Evolutionary conservation across 2,797 vertebrate genomes (phyloP).

Genomic region (Trachurus trachurus): DNA sequence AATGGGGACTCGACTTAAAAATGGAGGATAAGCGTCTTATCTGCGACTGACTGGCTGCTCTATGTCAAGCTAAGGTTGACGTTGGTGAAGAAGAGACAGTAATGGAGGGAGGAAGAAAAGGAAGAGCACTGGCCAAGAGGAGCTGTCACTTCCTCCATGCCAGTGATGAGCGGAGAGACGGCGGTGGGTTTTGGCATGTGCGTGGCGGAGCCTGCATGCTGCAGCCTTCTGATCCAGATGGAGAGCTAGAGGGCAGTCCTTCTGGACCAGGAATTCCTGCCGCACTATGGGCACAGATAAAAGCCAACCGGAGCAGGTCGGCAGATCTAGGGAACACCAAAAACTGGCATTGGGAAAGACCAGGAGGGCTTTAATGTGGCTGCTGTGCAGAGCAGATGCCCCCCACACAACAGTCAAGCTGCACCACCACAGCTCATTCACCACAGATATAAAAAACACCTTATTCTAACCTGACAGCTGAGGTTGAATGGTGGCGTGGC

Average conservation of each 20-base stretch:
- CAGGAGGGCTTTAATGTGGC: conserved; percentile 63
- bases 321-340: conserved; percentile 60
- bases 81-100: conserved; percentile 3
- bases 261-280: conserved; percentile 59
- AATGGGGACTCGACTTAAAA: conserved; percentile 9
- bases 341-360: conserved; percentile 45
- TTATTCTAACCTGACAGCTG: conserved; percentile 85
- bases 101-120: conserved; percentile 2
- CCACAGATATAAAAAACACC: conserved; percentile 75
- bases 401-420: conserved; percentile 54
- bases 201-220: conserved; percentile 21
- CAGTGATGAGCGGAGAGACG: conserved; percentile 37
- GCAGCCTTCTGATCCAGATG: conserved; percentile 67
- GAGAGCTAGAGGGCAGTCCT: conserved; percentile 69
- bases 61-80: conserved; percentile 45
- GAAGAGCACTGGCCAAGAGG: conserved; percentile 18
- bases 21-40: conserved; percentile 17
- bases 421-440: conserved; percentile 68
- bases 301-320: conserved; percentile 53
- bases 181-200: conserved; percentile 39
- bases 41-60: conserved; percentile 23
- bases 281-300: conserved; percentile 56
- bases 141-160: conserved; percentile 33
- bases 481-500: conserved; percentile 82
- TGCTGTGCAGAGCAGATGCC: conserved; percentile 61